Evolutionary conservation across 2,888 invertebrate genomes (phyloP).

Genomic region (Drosophila maculinotata): DNA sequence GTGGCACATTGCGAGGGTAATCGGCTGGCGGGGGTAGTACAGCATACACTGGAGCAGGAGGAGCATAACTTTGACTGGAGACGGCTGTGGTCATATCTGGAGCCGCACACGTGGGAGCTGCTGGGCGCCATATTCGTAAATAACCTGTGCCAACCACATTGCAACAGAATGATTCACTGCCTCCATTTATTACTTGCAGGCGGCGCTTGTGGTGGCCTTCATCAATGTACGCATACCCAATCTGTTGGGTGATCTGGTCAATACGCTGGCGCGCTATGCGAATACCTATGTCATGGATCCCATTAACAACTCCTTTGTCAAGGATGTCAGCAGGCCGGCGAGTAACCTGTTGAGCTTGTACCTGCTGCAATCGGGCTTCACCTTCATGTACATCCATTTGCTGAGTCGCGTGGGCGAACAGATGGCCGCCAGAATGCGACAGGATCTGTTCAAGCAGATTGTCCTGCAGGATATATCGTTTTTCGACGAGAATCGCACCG

Average conservation of each 20-base stretch:
- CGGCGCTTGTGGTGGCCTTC: constrained; percentile 93
- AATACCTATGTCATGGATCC: constrained; percentile 85
- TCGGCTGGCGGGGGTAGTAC: constrained; percentile 78
- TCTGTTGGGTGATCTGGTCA: constrained; percentile 92
- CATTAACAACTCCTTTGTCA: constrained; percentile 81
- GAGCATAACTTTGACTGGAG: constrained; percentile 91
- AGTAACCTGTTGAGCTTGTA: constrained; percentile 83
- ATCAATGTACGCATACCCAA: constrained; percentile 96
- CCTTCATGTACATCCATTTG: constrained; percentile 95
- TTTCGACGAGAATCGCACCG: constrained; percentile 95
- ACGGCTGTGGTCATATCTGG: constrained; percentile 89
- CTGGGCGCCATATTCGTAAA: constrained; percentile 91
- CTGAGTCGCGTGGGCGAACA: constrained; percentile 95
- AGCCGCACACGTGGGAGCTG: constrained; percentile 91
- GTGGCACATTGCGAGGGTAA: constrained; percentile 81
- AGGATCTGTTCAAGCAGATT: constrained; percentile 92
- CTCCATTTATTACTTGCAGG: constrained; percentile 87
- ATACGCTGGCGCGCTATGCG: constrained; percentile 89
- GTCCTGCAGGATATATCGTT: constrained; percentile 94
- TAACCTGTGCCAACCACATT: not conserved
- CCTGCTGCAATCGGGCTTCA: constrained; percentile 89
- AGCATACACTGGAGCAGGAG: constrained; percentile 84
- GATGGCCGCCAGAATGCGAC: constrained; percentile 92
- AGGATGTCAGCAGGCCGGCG: constrained; percentile 82
- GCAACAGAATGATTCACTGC: not conserved